These are phyloP conservation scores for Drosophila merina DNA, from an alignment of 2,888 invertebrate species.

Conservation along the genomic window DNA sequence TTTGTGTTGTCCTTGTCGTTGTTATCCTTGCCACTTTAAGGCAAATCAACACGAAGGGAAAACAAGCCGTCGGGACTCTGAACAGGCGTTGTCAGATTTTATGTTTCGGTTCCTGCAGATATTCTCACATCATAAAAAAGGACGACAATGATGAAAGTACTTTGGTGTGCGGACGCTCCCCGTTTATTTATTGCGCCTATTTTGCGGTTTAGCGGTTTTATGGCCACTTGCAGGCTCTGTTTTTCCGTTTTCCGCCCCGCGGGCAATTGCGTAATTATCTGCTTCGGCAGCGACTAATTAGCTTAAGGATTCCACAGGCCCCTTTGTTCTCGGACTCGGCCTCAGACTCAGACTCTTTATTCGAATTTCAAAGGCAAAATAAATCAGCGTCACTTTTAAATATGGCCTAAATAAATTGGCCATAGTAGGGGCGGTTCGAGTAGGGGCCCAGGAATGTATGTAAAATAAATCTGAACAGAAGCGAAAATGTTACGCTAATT, in stretches of 20 bases:
- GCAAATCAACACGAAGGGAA: slow-evolving; percentile 38
- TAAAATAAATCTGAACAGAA: slow-evolving; percentile 22
- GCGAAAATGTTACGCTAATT: slow-evolving; percentile 57
- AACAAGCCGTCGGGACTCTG: slow-evolving; percentile 19
- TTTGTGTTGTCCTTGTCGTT: slow-evolving; percentile 28
- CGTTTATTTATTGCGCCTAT: slow-evolving; percentile 71
- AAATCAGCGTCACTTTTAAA: slow-evolving; percentile 60
- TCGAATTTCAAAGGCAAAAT: slow-evolving; percentile 23
- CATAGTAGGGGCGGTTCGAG: not conserved
- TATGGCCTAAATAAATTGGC: slow-evolving; percentile 59
- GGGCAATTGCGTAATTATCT: slow-evolving; percentile 64
- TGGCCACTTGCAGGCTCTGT: slow-evolving; percentile 59
- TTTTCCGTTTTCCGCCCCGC: slow-evolving; percentile 30
- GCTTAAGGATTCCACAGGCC: slow-evolving; percentile 50
- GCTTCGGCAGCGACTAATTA: slow-evolving; percentile 69
- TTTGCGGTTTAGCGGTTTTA: slow-evolving; percentile 76
- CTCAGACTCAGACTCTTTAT: slow-evolving; percentile 21
- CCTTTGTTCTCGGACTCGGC: slow-evolving; percentile 19
- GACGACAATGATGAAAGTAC: slow-evolving; percentile 16
- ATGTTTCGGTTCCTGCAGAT: slow-evolving; percentile 33
- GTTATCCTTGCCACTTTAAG: slow-evolving; percentile 47
- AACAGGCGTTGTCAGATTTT: slow-evolving; percentile 34
- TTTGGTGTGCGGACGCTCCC: slow-evolving; percentile 5
- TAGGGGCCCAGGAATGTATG: slow-evolving; percentile 3
- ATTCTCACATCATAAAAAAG: slow-evolving; percentile 70